Evolutionary conservation across 2,888 invertebrate genomes (phyloP).

Genomic region (Brenthis ino): DNA sequence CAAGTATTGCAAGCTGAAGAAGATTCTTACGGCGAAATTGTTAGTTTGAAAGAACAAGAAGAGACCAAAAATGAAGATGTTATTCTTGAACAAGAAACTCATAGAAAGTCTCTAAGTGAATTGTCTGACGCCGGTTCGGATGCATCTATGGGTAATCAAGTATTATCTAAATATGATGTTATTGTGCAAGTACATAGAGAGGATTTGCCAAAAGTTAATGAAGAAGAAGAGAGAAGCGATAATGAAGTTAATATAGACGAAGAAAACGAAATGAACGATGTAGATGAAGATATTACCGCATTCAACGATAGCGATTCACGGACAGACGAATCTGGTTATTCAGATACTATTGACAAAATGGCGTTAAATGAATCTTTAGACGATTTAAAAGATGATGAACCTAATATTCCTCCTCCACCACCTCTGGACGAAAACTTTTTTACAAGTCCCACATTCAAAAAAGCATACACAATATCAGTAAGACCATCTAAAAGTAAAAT

Average conservation of each 20-base stretch:
- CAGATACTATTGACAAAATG: conserved; percentile 69
- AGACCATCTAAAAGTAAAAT: conserved; percentile 42
- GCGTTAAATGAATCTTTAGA: conserved; percentile 59
- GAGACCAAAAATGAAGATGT: conserved; percentile 50
- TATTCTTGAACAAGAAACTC: conserved; percentile 48
- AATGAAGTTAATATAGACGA: conserved; percentile 44
- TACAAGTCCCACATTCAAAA: conserved; percentile 48
- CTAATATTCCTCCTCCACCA: conserved; percentile 68
- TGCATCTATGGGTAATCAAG: conserved; percentile 69
- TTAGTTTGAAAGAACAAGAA: conserved; percentile 55
- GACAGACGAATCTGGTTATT: conserved; percentile 76
- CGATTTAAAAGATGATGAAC: conserved; percentile 52
- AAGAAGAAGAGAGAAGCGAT: conserved; percentile 64
- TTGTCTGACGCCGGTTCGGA: conserved; percentile 74
- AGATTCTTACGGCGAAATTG: conserved; percentile 66
- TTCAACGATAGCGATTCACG: conserved; percentile 72
- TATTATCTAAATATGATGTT: conserved; percentile 80
- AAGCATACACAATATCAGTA: conserved; percentile 51
- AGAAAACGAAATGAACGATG: conserved; percentile 40
- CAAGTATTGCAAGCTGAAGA: conserved; percentile 78
- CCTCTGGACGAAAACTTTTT: conserved; percentile 69
- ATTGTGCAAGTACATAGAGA: conserved; percentile 82
- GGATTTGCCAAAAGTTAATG: conserved; percentile 70
- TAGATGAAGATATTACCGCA: conserved; percentile 60
- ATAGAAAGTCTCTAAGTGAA: conserved; percentile 69